phyloP scores from a whole-genome alignment of 2,113 vertebrate genomes.

The Vanacampus margaritifer region DNA sequence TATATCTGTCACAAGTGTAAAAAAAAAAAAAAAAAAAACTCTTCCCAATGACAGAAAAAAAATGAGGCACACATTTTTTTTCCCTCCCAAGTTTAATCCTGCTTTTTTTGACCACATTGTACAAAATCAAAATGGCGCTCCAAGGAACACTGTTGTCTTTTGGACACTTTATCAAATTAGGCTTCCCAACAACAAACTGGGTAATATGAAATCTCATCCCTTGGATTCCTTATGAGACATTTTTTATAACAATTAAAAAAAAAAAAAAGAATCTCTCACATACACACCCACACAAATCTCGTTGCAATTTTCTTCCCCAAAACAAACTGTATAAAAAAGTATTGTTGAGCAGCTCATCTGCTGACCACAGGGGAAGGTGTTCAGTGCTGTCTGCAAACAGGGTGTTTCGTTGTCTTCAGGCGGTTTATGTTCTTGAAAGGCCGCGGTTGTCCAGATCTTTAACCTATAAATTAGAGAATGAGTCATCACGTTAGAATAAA shows the following conservation, averaged over 20 bases:
- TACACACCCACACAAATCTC: constrained; percentile 51
- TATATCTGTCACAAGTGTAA: not conserved
- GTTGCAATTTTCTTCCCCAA: constrained; percentile 71
- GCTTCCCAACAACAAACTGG: constrained; percentile 54
- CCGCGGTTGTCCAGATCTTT: constrained; percentile 97
- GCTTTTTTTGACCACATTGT: constrained; percentile 62
- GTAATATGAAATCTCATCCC: constrained; percentile 63
- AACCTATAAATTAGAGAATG: constrained; percentile 74
- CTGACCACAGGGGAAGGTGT: constrained; percentile 71
- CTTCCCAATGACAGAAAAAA: not conserved
- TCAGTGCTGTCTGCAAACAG: constrained; percentile 77
- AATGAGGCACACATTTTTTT: not conserved
- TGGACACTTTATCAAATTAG: constrained; percentile 70
- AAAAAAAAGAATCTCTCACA: constrained; percentile 43
- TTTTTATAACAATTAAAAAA: constrained; percentile 57
- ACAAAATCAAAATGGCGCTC: constrained; percentile 58
- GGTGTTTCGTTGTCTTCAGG: constrained; percentile 22
- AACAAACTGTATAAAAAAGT: constrained; percentile 76
- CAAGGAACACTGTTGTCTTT: constrained; percentile 62
- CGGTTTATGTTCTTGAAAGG: constrained; percentile 87
- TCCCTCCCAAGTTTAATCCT: constrained; percentile 29
- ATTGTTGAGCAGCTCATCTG: constrained; percentile 51
- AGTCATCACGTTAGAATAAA: constrained; percentile 8
- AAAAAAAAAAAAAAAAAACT: not conserved
- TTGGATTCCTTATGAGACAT: constrained; percentile 60